Percentiles rank a stretch among this genome's conserved stretches.
These are phyloP conservation scores for Dinomys branickii DNA, from an alignment of 2,113 vertebrate genomes.

Conservation along the genomic window DNA sequence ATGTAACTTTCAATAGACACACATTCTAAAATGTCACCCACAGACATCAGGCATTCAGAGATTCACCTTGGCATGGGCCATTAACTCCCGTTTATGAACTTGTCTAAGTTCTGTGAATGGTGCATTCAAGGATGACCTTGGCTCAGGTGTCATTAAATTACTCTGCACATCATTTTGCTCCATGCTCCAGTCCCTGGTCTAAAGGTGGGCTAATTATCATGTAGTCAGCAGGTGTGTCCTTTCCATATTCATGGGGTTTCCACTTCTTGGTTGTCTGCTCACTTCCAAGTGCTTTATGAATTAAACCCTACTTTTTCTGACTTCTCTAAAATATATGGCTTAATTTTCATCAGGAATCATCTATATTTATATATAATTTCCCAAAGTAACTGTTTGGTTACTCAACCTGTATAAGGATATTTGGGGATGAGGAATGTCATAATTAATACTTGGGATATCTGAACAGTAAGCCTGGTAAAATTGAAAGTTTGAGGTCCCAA, in stretches of 20 bases:
- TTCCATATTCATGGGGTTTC: conserved; percentile 49
- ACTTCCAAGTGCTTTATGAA: conserved; percentile 49
- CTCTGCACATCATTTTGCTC: conserved; percentile 25
- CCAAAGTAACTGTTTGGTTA: not conserved
- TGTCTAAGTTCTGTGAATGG: conserved; percentile 33
- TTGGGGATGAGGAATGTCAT: not conserved
- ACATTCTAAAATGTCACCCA: conserved; percentile 31
- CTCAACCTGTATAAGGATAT: not conserved
- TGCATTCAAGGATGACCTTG: conserved; percentile 65
- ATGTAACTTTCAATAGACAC: conserved; percentile 13
- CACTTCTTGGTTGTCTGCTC: conserved; percentile 36
- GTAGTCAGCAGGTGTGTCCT: conserved; percentile 15
- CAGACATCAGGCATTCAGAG: conserved; percentile 45
- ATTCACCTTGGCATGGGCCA: conserved; percentile 47
- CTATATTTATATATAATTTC: conserved; percentile 47
- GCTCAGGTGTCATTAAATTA: conserved; percentile 64
- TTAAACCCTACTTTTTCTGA: conserved; percentile 33
- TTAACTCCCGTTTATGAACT: conserved; percentile 69
- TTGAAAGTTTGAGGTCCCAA: not conserved
- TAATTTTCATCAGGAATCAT: conserved; percentile 58
- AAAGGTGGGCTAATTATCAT: conserved; percentile 53
- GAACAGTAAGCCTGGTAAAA: not conserved
- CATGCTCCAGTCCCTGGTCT: not conserved
- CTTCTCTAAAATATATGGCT: conserved; percentile 47
- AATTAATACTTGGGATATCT: not conserved